Base-by-base conservation (phyloP, 1,140 invertebrate species). In the Plodia interpunctella region DNA sequence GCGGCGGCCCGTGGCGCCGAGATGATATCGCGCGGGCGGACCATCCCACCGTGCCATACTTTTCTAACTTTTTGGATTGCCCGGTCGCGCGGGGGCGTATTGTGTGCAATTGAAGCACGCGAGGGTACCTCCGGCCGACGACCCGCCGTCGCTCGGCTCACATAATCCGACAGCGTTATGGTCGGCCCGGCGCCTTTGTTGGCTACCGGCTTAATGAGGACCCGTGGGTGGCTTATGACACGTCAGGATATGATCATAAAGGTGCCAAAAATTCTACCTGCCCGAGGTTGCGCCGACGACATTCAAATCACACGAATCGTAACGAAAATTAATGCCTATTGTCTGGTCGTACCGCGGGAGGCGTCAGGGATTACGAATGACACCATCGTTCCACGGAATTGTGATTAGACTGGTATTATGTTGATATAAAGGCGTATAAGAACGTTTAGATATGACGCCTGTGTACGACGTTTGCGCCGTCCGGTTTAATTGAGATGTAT, bases 191-290 rank as follows among this genome's bases (percentile, higher is more conserved):
- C 83, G 80, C 83, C 80, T 88, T 86, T 86, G 82, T 83, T 75
- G 75, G 75, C 85, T 85, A 85, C 80, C 85, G 77, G 76, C 82
- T 82, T 86, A 85, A 84, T 87, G 83, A 83, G 78, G 74, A 71
- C 64, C 78, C 79, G 84, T 86, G 86, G 86, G 86, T 85, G 81
- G 86, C 84, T 84, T 83, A 83, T 86, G 81, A 86, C 78, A 86
- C 72, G 80, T 76, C 81, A 85, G 77, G 81, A 87, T 85, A 67
- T 80, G 80, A 87, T 87, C 83, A 84, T 84, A 86, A 86, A 85
- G 80, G 82, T 84, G 83, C 80, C 79, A 86, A 87, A 87, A 86
- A 83, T 82, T 83, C 76, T 87, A 87, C 83, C 81, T 88, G 86
- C 74, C 72, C 70, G 70, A 78, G 71, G 81, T 73, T 68, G 70